phyloP scores from a whole-genome alignment of 1,140 invertebrate genomes.

The Drosophila rufa region DNA sequence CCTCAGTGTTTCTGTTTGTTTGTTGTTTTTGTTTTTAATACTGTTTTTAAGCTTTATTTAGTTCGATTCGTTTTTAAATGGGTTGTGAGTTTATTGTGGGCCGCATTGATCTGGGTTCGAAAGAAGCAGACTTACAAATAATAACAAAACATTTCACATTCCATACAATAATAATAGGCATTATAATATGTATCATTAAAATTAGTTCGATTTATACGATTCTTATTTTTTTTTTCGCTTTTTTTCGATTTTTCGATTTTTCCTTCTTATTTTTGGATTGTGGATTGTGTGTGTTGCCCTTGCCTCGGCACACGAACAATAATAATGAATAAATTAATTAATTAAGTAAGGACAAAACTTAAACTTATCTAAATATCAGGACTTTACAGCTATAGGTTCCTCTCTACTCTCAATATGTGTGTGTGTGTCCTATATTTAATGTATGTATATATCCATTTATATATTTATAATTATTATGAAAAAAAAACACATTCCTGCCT shows the following conservation, averaged over 20 bases:
- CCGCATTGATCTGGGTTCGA: constrained; percentile 56
- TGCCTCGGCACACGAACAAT: constrained; percentile 42
- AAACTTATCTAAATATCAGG: constrained; percentile 45
- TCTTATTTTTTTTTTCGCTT: constrained; percentile 4
- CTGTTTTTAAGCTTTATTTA: constrained; percentile 75
- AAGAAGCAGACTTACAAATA: constrained; percentile 73
- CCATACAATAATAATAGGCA: constrained; percentile 48
- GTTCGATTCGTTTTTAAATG: constrained; percentile 43
- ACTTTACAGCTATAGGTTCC: constrained; percentile 51
- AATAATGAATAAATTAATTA: constrained; percentile 60
- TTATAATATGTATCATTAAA: constrained; percentile 36
- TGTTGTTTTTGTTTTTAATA: constrained; percentile 50
- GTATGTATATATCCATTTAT: constrained; percentile 36
- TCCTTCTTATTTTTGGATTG: constrained; percentile 26
- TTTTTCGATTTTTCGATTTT: neutral
- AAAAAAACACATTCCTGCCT: constrained; percentile 34
- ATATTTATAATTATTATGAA: constrained; percentile 41
- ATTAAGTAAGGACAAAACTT: constrained; percentile 53
- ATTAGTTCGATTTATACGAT: constrained; percentile 38
- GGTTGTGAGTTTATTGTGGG: constrained; percentile 44
- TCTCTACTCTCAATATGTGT: constrained; percentile 25
- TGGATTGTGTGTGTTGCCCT: constrained; percentile 28
- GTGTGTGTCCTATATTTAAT: constrained; percentile 29
- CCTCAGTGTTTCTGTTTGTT: constrained; percentile 35
- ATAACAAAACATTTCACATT: constrained; percentile 81